Evolutionary conservation across 1,140 invertebrate species (phyloP).

Genomic region (Brachionus paranguensis): DNA sequence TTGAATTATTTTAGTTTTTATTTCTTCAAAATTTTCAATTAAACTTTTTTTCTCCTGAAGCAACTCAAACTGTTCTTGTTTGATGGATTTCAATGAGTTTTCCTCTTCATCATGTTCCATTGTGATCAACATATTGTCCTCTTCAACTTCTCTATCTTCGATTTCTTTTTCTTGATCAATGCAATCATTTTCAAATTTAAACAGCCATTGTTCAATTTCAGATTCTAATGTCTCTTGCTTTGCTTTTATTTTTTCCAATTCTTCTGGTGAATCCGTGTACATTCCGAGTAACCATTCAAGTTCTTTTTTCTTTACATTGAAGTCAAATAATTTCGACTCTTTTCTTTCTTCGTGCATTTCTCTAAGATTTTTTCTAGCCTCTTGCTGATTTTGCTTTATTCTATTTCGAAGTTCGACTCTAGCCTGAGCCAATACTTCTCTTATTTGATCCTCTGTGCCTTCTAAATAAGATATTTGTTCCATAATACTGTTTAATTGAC

Average conservation of each 20-base stretch:
- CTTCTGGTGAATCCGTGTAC: neutral
- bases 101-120: constrained; percentile 27
- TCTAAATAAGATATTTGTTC: constrained; percentile 19
- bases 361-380: neutral
- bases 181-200: constrained; percentile 14
- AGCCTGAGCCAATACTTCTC: neutral
- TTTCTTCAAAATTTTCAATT: constrained; percentile 24
- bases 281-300: neutral
- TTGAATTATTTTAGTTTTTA: neutral
- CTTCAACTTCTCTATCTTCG: constrained; percentile 7
- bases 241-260: neutral
- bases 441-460: constrained; percentile 16
- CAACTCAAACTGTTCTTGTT: constrained; percentile 21
- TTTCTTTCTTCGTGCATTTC: constrained; percentile 13
- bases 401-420: neutral
- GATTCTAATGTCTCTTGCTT: neutral
- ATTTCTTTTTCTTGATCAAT: constrained; percentile 21
- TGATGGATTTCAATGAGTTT: neutral
- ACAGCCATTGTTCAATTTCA: constrained; percentile 7
- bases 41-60: constrained; percentile 25
- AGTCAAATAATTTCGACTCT: constrained; percentile 11
- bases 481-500: neutral
- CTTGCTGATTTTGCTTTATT: neutral
- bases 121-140: neutral
- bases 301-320: constrained; percentile 28